Conservation (phyloP, 2,888 invertebrate species). For the Micoletzkya japonica region DNA sequence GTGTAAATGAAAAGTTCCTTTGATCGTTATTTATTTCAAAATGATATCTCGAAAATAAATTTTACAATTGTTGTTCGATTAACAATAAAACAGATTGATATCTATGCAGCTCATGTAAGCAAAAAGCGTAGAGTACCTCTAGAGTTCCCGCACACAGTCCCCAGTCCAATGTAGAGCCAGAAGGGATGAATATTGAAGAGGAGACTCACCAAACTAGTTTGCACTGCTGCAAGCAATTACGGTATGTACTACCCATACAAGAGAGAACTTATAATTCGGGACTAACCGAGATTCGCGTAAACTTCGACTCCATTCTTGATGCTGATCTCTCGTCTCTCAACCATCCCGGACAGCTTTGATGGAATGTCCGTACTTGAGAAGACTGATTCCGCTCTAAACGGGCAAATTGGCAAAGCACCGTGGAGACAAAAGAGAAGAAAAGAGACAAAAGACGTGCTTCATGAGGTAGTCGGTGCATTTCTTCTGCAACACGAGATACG, state of each 20-base stretch:
- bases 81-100: not conserved
- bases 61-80: not conserved
- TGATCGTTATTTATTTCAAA: not conserved
- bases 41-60: too few species aligned
- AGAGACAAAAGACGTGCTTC: not conserved
- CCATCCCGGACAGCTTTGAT: conserved; percentile 1
- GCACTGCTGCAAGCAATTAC: conserved; percentile 35
- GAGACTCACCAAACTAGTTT: conserved; percentile 37
- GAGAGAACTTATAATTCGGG: not conserved
- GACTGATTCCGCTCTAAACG: conserved; percentile 25
- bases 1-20: too few species aligned
- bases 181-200: conserved; percentile 44
- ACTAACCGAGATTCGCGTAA: conserved; percentile 27
- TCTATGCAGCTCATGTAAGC: not conserved
- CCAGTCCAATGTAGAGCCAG: conserved; percentile 40
- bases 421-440: not conserved
- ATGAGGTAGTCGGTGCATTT: conserved; percentile 27
- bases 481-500: conserved; percentile 14
- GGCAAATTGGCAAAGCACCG: not conserved
- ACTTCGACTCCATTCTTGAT: conserved; percentile 15
- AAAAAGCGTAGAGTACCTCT: not conserved
- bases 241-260: not conserved
- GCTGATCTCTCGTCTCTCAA: conserved; percentile 15
- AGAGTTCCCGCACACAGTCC: conserved; percentile 29
- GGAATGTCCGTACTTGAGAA: conserved; percentile 14